Percentiles rank a stretch among this genome's conserved stretches.
Conservation (phyloP, 2,888 invertebrate genomes). For the Oxycera nigricornis region DNA sequence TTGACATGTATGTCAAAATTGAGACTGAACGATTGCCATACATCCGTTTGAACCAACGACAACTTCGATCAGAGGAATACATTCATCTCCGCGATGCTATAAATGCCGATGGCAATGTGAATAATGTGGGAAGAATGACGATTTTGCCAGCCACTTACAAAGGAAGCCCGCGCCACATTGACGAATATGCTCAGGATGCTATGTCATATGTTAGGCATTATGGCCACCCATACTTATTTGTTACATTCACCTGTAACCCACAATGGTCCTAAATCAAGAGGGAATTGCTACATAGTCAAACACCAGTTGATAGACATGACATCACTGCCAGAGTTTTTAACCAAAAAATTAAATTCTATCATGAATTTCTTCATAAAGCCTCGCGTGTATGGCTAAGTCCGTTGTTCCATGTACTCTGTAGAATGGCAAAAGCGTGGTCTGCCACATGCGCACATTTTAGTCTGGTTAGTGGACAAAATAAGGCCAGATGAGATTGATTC, state of each 20-base stretch:
- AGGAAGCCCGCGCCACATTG: conserved; percentile 36
- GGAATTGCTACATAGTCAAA: conserved; percentile 48
- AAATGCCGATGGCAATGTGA: conserved; percentile 22
- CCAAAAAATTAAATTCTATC: no score
- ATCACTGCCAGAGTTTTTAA: no score
- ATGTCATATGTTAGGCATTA: conserved; percentile 41
- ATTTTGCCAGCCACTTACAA: conserved; percentile 13
- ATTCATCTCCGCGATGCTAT: conserved; percentile 21
- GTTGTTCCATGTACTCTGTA: no score
- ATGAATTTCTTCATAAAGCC: no score
- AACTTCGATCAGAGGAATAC: conserved; percentile 9
- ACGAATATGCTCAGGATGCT: conserved; percentile 43
- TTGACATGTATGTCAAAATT: conserved; percentile 25
- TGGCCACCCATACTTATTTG: conserved; percentile 30
- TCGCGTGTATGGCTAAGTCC: no score
- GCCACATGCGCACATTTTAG: no score
- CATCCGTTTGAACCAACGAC: conserved; percentile 24
- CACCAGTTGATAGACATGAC: conserved; percentile 55
- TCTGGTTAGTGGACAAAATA: no score
- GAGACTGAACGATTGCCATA: conserved; percentile 18
- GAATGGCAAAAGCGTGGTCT: no score
- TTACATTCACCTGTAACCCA: conserved; percentile 38
- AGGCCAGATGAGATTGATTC: no score
- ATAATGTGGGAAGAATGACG: conserved; percentile 22
- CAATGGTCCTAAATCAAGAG: conserved; percentile 44